Evolutionary conservation across 2,888 invertebrate species (phyloP), one percentile per base, ranked within the genome.

Genomic region (Coecobrya sp.): DNA sequence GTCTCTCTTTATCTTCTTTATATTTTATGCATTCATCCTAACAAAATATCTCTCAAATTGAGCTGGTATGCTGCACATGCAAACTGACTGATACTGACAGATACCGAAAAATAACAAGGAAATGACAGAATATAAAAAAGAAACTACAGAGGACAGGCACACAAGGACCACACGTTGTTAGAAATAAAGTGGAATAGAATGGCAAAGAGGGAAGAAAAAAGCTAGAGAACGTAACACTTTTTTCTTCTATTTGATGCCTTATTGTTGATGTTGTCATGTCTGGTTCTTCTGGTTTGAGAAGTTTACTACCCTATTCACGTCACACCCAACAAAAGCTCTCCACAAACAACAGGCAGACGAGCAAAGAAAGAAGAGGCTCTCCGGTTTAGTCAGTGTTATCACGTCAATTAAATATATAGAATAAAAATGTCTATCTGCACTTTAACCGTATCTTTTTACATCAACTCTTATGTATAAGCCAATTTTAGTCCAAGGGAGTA

Each of bases 1-100:
- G 19, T 73, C 30, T 62, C 22, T 49, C 49, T 10, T 19, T 19
- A 16, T 55, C 68, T n/a, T 1, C n/a, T 65, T 16, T 36, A 70
- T 70, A 70, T 42, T 73, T 73, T 73, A 73, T 73, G 25, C 73
- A n/a, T 73, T 70, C 30, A 68, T 68, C 30, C 11, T 5, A 30
- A 68, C n/a, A 22, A 62, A 62, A 62, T 62, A 19, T 55, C 22
- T 65, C 11, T 22, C 62, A 65, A 65, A 65, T 65, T 65, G 59
- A n/a, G 22, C 25, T 22, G 1, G 16, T 30, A 30, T 68, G 10
- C 62, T 25, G 25, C 30, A 68, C 4, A 11, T 4, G n/a, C 68
- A 68, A 25, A 16, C 30, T 11, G 5, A 27, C 25, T 30, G 68
- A 68, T 27, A 27, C 68, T 68, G 30, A 30, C 68, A 16, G 30